Base-by-base conservation (phyloP, 1,140 invertebrate genomes). In the Luehdorfia chinensis region DNA sequence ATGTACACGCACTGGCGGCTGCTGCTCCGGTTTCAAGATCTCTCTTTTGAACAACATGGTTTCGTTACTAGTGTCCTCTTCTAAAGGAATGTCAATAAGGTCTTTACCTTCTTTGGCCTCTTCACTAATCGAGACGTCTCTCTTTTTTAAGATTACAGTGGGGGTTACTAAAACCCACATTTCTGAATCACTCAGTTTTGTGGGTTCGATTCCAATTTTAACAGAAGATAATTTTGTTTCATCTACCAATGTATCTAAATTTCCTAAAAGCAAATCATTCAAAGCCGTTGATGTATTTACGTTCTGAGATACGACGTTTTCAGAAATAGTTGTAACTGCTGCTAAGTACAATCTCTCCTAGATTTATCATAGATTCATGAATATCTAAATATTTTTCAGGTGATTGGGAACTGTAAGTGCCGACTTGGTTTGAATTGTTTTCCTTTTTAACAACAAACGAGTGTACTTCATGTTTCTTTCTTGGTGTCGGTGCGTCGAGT, bases 1-100 rank as follows among this genome's bases (percentile, higher is more conserved):
- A 47, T 87, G 75, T 14, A 88, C 87, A 61, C 84, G 73, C 2
- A 88, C 85, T 3, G 80, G 76, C 11, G 87, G 87, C 44, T 87
- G 85, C 46, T 83, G 81, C 18, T 87, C 80, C 1, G 79, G 77
- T 21, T 75, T 76, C 25, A 84, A 78, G 13, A 87, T 84, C 46
- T 88, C 84, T 36, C 87, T 69, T 50, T 88, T 88, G 39, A 73
- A 84, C 25, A 88, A 37, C 3, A 60, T 12, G 1, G 75, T 84
- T 9, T 73, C 75, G 62, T 84, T 84, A 9, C 37, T 66, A 8
- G 30, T 28, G 7, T 84, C 79, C 14, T 57, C 54, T 66, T 86
- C 83, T 39, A 86, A 41, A 13, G 78, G 75, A 34, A 83, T 64
- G 56, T 85, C 81, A 14, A 83, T 76, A 6, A 77, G 45, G 37